Evolutionary conservation across 1,140 invertebrate species (phyloP), one percentile per base, ranked within the genome.

Genomic region (Hyposmocoma kahamanoa): DNA sequence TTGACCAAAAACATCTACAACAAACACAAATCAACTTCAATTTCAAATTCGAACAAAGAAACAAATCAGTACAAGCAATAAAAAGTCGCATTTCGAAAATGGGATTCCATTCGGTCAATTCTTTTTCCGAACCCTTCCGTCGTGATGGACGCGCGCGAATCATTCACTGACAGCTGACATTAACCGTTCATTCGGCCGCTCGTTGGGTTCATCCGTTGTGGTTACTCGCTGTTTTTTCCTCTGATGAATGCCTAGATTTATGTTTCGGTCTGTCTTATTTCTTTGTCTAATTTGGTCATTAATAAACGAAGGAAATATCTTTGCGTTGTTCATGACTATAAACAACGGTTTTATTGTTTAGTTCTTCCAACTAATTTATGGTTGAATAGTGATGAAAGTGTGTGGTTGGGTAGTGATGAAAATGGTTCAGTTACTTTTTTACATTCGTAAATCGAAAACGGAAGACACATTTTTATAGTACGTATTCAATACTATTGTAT

Each of bases 91-190:
- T 36, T 62, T 55, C 52, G 30, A 24, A 47, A 62, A 64, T 64
- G 53, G 61, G 61, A 62, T 58, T 52, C 62, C 62, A 60, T 56
- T 53, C 65, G 58, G 44, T 62, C 62, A 54, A 53, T 67, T 65
- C 53, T 55, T 66, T 67, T 66, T 63, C 50, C 44, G 46, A 50
- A 47, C 50, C 54, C 50, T 53, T 54, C 32, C 6, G 13, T 56
- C 54, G 63, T 71, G 67, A 75, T 72, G 61, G 67, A 72, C 63
- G 61, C 50, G 22, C 42, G 38, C 41, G 54, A 70, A 74, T 76
- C 72, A 70, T 76, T 76, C 72, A 72, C 64, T 62, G 71, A 72
- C 75, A 62, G 58, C 56, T 50, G 39, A 65, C 64, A 72, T 74
- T 72, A 69, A 62, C 62, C 63, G 68, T 67, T 67, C 59, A 56